phyloP scores from a whole-genome alignment of 2,888 invertebrate species.

The Drosophila falleni region DNA sequence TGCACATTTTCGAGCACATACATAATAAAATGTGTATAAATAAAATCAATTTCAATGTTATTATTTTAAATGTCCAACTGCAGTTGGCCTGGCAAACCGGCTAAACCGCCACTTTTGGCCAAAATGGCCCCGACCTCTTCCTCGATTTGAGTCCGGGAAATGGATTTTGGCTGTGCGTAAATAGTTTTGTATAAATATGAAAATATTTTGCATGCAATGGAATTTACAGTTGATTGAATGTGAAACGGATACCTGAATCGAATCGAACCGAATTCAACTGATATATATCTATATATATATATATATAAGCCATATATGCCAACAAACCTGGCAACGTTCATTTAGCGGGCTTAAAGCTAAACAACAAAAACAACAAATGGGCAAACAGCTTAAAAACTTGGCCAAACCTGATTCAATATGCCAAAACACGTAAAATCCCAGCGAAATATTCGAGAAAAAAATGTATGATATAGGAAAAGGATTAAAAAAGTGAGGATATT shows the following conservation, averaged over 20 bases:
- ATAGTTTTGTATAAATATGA: constrained; percentile 75
- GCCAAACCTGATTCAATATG: constrained; percentile 65
- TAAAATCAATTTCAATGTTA: constrained; percentile 65
- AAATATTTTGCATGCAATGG: constrained; percentile 78
- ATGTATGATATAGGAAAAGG: not conserved
- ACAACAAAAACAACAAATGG: constrained; percentile 39
- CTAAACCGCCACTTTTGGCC: constrained; percentile 35
- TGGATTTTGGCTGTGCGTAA: constrained; percentile 50
- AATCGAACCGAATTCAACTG: not conserved
- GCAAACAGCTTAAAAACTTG: constrained; percentile 51
- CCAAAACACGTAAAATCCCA: constrained; percentile 58
- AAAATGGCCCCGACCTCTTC: constrained; percentile 5
- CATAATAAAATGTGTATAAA: constrained; percentile 29
- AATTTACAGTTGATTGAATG: constrained; percentile 77
- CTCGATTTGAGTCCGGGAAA: constrained; percentile 1
- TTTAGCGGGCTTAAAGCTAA: constrained; percentile 68
- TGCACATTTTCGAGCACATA: constrained; percentile 53
- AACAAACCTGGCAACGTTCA: constrained; percentile 45
- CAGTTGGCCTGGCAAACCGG: constrained; percentile 4
- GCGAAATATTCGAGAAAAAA: constrained; percentile 20
- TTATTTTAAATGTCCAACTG: constrained; percentile 52
- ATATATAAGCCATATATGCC: constrained; percentile 32
- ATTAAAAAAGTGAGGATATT: not conserved
- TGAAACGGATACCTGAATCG: constrained; percentile 15
- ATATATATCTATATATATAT: constrained; percentile 25